Base-by-base conservation (phyloP, 1,140 invertebrate genomes). In the Ctenoplectra terminalis region DNA sequence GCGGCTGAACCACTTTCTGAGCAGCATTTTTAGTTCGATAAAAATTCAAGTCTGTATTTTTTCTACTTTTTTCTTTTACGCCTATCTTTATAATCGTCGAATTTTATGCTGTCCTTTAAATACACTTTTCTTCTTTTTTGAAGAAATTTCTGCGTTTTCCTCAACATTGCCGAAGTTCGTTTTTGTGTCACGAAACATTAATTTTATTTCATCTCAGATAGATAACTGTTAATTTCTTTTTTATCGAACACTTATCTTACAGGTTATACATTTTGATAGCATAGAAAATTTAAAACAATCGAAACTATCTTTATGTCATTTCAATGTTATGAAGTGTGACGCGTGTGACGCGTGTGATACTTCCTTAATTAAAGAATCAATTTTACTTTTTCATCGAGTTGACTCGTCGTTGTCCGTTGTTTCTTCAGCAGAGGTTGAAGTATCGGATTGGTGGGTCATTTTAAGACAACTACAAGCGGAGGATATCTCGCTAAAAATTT, bases 331-430 rank as follows among this genome's bases (percentile, higher is more conserved):
- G n/a, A 48, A 37, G 40, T 52, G 15, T 26, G 67, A 34, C 6
- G 46, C 3, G 8, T 11, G 9, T 67, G 17, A 17, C 31, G 31
- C 40, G 11, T 9, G 17, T 48, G 2, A 5, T n/a, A n/a, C 17
- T 48, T 48, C 15, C 15, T 0, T 48, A 48, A 48, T 48, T 17
- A 78, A 15, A 29, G 23, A 71, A 79, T 37, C 9, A 58, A 23
- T 64, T 40, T 77, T 48, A 78, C 1, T 26, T 13, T 61, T 26
- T 31, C 15, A 73, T 20, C 48, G n/a, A 17, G 26, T 56, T 1
- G 17, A 48, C 8, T 86, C 43, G 8, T 86, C 46, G 8, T 89
- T 83, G 70, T 90, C 85, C 13, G 83, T 86, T 0, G 67, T 88
- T 52, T 89, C 88, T n/a, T 86, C 81, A 0, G 75, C 23, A 2